A percentile compares a stretch with the other conserved stretches of the same genome.
Evolutionary conservation across 1,140 invertebrate genomes (phyloP).

Genomic region (Calephelis virginiensis): DNA sequence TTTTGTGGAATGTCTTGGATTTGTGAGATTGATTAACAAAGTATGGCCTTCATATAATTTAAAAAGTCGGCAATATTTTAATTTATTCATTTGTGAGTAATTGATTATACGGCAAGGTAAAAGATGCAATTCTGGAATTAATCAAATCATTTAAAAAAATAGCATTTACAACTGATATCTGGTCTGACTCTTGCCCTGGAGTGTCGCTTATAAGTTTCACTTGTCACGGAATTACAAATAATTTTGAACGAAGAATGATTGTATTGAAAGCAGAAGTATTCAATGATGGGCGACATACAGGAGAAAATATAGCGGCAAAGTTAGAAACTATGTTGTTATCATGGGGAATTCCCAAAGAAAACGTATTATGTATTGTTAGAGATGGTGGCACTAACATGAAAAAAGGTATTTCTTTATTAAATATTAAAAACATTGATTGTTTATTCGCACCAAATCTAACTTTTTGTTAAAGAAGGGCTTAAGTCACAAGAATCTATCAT

Average conservation of each 20-base stretch:
- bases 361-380: slow-evolving; percentile 38
- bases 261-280: slow-evolving; percentile 33
- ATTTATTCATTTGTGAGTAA: slow-evolving; percentile 37
- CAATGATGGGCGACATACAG: slow-evolving; percentile 34
- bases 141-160: slow-evolving; percentile 34
- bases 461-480: slow-evolving; percentile 30
- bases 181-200: slow-evolving; percentile 37
- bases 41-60: slow-evolving; percentile 32
- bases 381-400: slow-evolving; percentile 42
- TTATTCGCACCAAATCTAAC: slow-evolving; percentile 29
- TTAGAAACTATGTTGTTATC: slow-evolving; percentile 36
- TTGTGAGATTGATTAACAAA: slow-evolving; percentile 34
- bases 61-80: slow-evolving; percentile 36
- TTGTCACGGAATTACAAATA: slow-evolving; percentile 36
- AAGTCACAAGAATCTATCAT: slow-evolving; percentile 35
- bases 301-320: slow-evolving; percentile 34
- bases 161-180: slow-evolving; percentile 36
- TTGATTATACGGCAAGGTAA: slow-evolving; percentile 39
- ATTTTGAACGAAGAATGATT: slow-evolving; percentile 36
- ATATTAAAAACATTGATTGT: slow-evolving; percentile 30
- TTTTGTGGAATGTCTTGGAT: slow-evolving; percentile 27
- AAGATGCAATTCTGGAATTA: slow-evolving; percentile 13
- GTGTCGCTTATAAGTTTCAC: slow-evolving; percentile 38
- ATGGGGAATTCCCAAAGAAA: slow-evolving; percentile 42
- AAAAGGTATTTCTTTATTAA: slow-evolving; percentile 33